Evolutionary conservation across 2,888 invertebrate species (phyloP).

Genomic region (Cheilosia urbana): DNA sequence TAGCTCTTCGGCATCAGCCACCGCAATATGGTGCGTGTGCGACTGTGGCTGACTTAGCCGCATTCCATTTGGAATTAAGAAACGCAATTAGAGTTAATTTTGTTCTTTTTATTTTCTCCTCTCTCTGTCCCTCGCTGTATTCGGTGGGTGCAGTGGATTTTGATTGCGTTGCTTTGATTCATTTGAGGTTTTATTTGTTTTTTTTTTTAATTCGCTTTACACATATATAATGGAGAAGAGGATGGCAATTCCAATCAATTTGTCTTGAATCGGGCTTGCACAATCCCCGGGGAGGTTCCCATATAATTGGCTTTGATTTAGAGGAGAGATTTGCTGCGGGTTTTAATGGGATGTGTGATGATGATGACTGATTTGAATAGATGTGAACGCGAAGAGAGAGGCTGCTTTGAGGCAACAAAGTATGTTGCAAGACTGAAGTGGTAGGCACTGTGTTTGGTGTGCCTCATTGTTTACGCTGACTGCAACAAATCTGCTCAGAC

Average conservation of each 20-base stretch:
- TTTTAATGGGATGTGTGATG: slow-evolving; percentile 11
- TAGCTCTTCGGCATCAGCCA: slow-evolving; percentile 15
- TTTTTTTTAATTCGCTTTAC: slow-evolving; percentile 30
- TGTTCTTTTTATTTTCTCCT: neutral
- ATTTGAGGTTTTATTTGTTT: slow-evolving; percentile 10
- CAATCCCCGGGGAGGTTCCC: slow-evolving; percentile 47
- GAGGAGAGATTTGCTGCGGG: slow-evolving; percentile 55
- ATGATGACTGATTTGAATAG: neutral
- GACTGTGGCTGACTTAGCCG: slow-evolving; percentile 34
- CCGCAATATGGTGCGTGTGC: slow-evolving; percentile 15
- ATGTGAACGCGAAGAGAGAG: neutral
- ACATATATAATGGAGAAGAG: neutral
- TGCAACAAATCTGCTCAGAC: too few species aligned
- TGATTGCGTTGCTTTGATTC: slow-evolving; percentile 25
- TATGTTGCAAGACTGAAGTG: neutral
- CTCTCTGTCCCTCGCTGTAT: neutral
- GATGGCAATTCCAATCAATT: slow-evolving; percentile 65
- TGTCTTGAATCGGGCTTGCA: slow-evolving; percentile 56
- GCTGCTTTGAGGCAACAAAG: neutral
- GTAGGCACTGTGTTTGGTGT: neutral
- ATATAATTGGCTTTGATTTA: slow-evolving; percentile 67
- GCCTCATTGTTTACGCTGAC: too few species aligned
- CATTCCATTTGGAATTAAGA: slow-evolving; percentile 63
- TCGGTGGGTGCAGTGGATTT: slow-evolving; percentile 10
- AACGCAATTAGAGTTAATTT: slow-evolving; percentile 44